These are phyloP conservation scores for Drosophila affinis DNA, from an alignment of 2,888 invertebrate species.

Conservation along the genomic window DNA sequence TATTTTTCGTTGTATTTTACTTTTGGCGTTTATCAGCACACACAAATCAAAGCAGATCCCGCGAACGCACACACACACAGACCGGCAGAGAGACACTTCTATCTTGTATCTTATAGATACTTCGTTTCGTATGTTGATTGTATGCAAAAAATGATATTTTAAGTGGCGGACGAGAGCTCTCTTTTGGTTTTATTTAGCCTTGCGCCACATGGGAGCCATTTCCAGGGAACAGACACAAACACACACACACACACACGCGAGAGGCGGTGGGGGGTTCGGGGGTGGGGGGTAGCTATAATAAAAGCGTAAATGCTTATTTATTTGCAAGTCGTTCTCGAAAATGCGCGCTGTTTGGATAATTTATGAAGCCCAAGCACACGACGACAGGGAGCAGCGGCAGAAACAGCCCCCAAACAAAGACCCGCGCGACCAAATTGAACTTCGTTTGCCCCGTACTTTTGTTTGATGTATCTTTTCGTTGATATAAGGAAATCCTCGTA, in stretches of 20 bases:
- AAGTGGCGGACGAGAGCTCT: conserved; percentile 22
- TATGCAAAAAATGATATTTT: conserved; percentile 64
- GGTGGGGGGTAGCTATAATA: conserved; percentile 61
- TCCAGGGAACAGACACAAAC: conserved; percentile 57
- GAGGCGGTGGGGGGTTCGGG: not conserved
- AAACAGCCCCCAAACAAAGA: conserved; percentile 46
- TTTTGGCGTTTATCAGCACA: conserved; percentile 49
- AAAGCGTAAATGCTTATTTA: conserved; percentile 80
- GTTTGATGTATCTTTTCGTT: conserved; percentile 40
- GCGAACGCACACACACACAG: conserved; percentile 23
- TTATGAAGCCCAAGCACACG: conserved; percentile 79
- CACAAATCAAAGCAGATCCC: conserved; percentile 60
- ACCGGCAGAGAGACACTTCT: not conserved
- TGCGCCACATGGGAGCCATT: conserved; percentile 78
- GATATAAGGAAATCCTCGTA: conserved; percentile 54
- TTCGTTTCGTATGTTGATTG: conserved; percentile 44
- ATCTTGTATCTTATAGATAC: conserved; percentile 30
- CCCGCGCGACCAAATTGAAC: conserved; percentile 68
- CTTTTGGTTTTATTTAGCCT: conserved; percentile 30
- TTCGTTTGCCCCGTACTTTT: conserved; percentile 36
- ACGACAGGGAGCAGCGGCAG: conserved; percentile 40
- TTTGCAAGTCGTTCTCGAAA: conserved; percentile 76
- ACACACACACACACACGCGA: conserved; percentile 14
- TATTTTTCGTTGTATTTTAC: conserved; percentile 5
- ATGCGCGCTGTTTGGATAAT: conserved; percentile 75